Evolutionary conservation across 2,113 vertebrate species (phyloP), one percentile per base, ranked within the genome.

Genomic region (Sylvia atricapilla): DNA sequence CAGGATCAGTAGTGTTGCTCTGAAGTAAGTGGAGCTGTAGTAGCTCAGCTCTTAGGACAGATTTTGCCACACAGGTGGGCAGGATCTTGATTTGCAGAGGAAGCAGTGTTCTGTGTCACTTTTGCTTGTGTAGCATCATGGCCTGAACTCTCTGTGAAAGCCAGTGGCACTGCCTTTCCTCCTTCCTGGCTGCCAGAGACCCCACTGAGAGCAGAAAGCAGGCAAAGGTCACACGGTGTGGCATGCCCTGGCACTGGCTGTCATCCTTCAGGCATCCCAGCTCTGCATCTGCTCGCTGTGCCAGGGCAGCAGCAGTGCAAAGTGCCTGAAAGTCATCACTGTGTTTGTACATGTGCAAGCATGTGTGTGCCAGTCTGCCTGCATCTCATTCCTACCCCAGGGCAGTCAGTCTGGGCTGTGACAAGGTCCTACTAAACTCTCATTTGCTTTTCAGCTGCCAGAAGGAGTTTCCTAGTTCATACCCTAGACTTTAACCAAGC

Each of bases 51-150:
- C 27, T 62, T 66, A 18, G 8, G 76, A 20, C 59, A 50, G 55
- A 15, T 79, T 83, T 85, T 72, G 16, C 56, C 53, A 22, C n/a
- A 41, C 1, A 1, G 21, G 5, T 39, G 30, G n/a, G 18, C 0
- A 2, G 69, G 30, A 63, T 22, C 9, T 76, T n/a, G 20, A 31
- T 59, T 72, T 76, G n/a, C 33, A 46, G 62, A 22, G 64, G 56
- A 69, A 28, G 43, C 2, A 8, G 18, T 43, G 52, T 41, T 72
- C 35, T 59, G 6, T 62, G 37, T 59, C 37, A 11, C 24, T 46
- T 46, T 66, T 43, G 44, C 43, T 53, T 0, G 0, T n/a, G 52
- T 18, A 15, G 37, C 25, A 23, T 55, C 52, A 3, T 4, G 4
- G 33, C 47, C 53, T 41, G 20, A 4, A 4, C 81, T 58, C 49